phyloP scores from a whole-genome alignment of 2,113 vertebrate species.

The Epinephelus moara region DNA sequence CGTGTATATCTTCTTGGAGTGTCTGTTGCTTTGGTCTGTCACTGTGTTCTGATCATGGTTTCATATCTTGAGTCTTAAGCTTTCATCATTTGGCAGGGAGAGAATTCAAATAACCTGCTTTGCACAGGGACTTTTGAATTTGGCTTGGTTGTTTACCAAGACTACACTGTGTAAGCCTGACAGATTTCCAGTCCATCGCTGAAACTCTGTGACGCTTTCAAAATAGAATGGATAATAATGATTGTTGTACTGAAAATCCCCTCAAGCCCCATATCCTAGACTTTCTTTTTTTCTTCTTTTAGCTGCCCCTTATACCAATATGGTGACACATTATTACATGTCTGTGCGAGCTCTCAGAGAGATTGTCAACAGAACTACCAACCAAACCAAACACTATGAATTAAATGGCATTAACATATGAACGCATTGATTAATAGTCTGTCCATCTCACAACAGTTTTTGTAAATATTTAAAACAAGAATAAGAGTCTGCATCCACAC shows the following conservation, averaged over 20 bases:
- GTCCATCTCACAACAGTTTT: background rate
- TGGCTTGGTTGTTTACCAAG: conserved; percentile 36
- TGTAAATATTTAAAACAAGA: conserved; percentile 30
- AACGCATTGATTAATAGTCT: conserved; percentile 26
- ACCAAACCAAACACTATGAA: conserved; percentile 5
- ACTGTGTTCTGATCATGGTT: conserved; percentile 26
- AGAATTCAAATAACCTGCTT: conserved; percentile 32
- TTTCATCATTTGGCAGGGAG: conserved; percentile 32
- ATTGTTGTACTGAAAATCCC: conserved; percentile 11
- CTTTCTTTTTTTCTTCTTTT: background rate
- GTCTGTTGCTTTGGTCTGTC: conserved; percentile 6
- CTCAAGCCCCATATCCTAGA: background rate
- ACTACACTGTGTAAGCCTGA: conserved; percentile 7
- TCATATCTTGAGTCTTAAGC: conserved; percentile 22
- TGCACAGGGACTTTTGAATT: conserved; percentile 27
- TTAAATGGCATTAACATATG: conserved; percentile 24
- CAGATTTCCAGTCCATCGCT: conserved; percentile 17
- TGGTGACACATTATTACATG: background rate
- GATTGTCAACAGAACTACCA: conserved; percentile 3
- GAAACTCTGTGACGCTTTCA: conserved; percentile 15
- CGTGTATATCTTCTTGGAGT: conserved; percentile 3
- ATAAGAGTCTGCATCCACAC: background rate
- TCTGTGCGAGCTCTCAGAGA: conserved; percentile 32
- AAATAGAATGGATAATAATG: conserved; percentile 35
- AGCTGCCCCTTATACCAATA: background rate